Evolutionary conservation across 2,113 vertebrate genomes (phyloP).

Genomic region (Phalacrocorax pelagicus): DNA sequence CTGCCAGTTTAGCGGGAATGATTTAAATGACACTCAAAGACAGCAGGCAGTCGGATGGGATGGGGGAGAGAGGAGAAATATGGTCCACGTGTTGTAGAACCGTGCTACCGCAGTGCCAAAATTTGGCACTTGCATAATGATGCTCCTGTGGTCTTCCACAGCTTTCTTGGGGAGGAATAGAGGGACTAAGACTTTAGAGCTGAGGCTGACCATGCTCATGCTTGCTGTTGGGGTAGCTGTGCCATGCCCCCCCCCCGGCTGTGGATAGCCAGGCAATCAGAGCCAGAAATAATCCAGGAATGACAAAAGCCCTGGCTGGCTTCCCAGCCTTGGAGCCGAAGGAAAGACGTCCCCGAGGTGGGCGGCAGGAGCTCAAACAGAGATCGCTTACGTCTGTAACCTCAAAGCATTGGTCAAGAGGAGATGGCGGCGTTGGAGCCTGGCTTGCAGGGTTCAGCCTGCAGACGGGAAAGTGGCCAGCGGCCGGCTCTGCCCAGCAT

Average conservation of each 20-base stretch:
- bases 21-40: slow-evolving; percentile 37
- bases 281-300: neutral
- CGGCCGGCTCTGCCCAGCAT: neutral
- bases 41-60: neutral
- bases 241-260: neutral
- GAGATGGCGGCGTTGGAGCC: fast-evolving
- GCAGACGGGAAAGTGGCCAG: neutral
- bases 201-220: fast-evolving
- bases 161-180: neutral
- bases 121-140: neutral
- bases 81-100: fast-evolving
- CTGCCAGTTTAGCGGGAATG: slow-evolving; percentile 22
- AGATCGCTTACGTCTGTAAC: neutral
- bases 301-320: neutral
- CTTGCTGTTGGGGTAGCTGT: neutral
- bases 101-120: fast-evolving
- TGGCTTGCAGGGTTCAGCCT: neutral
- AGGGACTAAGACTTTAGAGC: neutral
- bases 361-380: neutral
- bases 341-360: neutral
- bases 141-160: neutral
- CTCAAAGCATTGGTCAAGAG: neutral
- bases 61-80: neutral
- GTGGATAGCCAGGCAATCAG: neutral
- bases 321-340: neutral